Conservation (phyloP, 2,888 invertebrate genomes). For the Leptinotarsa rubiginosa region DNA sequence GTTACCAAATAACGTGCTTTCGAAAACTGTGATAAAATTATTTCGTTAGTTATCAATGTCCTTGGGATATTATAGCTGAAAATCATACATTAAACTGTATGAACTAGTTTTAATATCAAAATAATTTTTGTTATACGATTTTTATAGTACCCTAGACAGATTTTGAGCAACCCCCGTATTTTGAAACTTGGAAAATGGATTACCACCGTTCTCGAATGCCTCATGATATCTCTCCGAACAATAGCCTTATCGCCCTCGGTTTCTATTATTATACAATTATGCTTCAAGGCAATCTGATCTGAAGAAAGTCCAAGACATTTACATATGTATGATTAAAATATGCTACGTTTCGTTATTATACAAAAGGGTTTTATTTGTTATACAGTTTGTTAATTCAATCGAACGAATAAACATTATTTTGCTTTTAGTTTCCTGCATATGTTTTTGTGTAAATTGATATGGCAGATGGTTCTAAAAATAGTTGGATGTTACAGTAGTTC, state of each 20-base stretch:
- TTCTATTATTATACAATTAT: slow-evolving; percentile 54
- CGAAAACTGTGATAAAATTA: too few relatives aligned
- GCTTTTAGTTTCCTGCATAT: neutral
- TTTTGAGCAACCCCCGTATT: neutral
- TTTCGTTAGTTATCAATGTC: too few relatives aligned
- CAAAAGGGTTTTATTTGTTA: slow-evolving; percentile 1
- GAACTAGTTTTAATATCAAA: too few relatives aligned
- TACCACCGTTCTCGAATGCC: slow-evolving; percentile 2
- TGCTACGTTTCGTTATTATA: neutral
- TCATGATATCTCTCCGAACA: slow-evolving; percentile 14
- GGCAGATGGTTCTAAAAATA: neutral
- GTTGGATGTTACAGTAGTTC: too few relatives aligned
- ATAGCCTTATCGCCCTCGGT: slow-evolving; percentile 11
- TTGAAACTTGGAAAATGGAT: slow-evolving; percentile 3
- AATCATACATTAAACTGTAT: too few relatives aligned
- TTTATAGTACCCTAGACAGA: neutral
- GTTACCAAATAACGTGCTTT: too few relatives aligned
- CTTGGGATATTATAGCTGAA: too few relatives aligned
- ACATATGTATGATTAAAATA: slow-evolving; percentile 33
- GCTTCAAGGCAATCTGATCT: slow-evolving; percentile 33
- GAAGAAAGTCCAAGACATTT: slow-evolving; percentile 35
- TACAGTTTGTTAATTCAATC: neutral
- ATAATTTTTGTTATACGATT: neutral
- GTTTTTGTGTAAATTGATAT: neutral
- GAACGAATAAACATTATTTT: neutral